Evolutionary conservation across 1,140 invertebrate genomes (phyloP).

Genomic region (Heliconius melpomene): DNA sequence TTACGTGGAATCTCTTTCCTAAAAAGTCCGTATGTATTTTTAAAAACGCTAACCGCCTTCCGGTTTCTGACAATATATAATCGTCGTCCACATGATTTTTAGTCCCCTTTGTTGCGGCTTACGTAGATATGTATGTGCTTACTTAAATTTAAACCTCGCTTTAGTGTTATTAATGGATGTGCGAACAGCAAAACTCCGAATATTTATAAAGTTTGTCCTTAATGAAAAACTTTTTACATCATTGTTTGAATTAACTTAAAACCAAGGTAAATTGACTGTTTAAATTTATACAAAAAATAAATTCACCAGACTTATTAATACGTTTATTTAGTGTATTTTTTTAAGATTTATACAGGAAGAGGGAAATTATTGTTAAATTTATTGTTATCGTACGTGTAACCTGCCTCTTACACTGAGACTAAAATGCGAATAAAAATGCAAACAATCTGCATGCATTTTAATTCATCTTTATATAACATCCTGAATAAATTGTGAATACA

Average conservation of each 20-base stretch:
- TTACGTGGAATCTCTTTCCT: too few species aligned
- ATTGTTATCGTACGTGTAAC: too few species aligned
- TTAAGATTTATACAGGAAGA: too few species aligned
- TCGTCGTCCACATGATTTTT: background rate
- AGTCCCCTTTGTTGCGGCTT: background rate
- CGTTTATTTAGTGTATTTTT: too few species aligned
- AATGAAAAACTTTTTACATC: background rate
- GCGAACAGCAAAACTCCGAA: background rate
- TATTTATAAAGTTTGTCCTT: background rate
- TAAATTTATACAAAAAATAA: too few species aligned
- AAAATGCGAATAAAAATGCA: background rate
- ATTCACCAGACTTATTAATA: too few species aligned
- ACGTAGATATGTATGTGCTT: background rate
- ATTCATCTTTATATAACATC: background rate
- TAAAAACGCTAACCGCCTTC: too few species aligned
- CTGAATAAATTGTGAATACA: slow-evolving; percentile 7
- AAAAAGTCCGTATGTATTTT: too few species aligned
- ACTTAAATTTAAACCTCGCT: background rate
- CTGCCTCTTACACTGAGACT: too few species aligned
- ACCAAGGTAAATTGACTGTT: background rate
- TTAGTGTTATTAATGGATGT: background rate
- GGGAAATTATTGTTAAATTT: too few species aligned
- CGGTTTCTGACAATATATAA: background rate
- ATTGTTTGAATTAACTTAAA: background rate
- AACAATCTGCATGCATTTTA: background rate